Base-by-base conservation (phyloP, 2,888 invertebrate genomes). In the Amphipoea oculea region DNA sequence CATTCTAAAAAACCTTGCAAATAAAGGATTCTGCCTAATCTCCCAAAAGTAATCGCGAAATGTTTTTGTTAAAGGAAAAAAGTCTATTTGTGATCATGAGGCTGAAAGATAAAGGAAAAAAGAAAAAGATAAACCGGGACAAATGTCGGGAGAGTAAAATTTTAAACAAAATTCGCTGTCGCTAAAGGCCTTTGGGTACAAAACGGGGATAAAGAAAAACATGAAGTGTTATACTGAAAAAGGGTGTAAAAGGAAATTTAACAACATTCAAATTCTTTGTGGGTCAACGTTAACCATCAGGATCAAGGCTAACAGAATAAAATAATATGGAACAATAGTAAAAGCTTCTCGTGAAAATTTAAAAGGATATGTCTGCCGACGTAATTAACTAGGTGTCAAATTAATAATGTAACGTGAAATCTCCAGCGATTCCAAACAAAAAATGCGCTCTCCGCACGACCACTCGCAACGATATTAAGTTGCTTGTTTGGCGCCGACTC, bases 31-130 rank as follows among this genome's bases (percentile, higher is more conserved):
- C 40, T 14, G 36, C 23, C 67, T 78, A 81, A 88, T 87, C 76
- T 81, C 23, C 71, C 17, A 80, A 87, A 83, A 86, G 79, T 84
- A 88, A 88, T 87, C 80, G 54, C 71, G 62, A 83, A 85, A 82
- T 74, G 76, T 65, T 72, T 79, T 79, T 73, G 76, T 69, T 77
- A 69, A 78, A 68, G 45, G 70, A 74, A 87, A 73, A 86, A 75
- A 72, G 77, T 76, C 63, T 74, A 84, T 88, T 88, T 76, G 82
- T 80, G 84, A 79, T 79, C 71, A 85, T 40, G 65, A 80, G 51
- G 60, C 79, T 51, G 75, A 84, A 78, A 86, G 82, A 84, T 88
- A 84, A 82, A 74, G 48, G 36, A 6, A 68, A 73, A 45, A 81
- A 65, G 36, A 54, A 57, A 84, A 75, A 76, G 42, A 76, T 80